Percentiles rank a stretch among this genome's conserved stretches.
These are phyloP conservation scores for Apteryx mantelli DNA, from an alignment of 2,113 vertebrate species.

Conservation along the genomic window DNA sequence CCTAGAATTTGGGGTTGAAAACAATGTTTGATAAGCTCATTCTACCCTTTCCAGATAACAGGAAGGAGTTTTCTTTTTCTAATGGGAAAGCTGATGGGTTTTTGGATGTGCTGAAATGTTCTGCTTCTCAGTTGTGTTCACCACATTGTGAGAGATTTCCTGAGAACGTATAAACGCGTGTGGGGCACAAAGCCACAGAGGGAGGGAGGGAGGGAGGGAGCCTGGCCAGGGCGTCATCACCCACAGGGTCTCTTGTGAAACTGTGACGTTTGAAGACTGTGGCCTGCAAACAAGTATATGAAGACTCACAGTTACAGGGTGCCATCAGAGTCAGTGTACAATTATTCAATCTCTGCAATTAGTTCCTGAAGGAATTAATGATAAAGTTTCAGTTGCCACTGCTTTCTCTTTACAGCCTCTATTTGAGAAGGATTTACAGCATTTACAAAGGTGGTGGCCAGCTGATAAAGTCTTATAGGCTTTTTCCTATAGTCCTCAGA, in stretches of 20 bases:
- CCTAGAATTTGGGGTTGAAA: background rate
- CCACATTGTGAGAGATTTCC: accelerated
- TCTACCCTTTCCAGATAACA: background rate
- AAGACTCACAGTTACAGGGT: accelerated
- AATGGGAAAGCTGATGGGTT: background rate
- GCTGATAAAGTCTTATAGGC: background rate
- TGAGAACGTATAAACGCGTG: accelerated
- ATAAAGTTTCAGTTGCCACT: background rate
- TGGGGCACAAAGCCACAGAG: background rate
- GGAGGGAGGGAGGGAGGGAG: background rate
- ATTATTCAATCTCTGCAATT: background rate
- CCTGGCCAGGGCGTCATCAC: background rate
- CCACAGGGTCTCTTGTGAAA: background rate
- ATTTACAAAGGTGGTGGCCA: background rate
- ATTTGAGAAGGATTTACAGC: background rate
- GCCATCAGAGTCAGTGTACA: background rate
- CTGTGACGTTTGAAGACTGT: background rate
- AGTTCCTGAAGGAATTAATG: background rate
- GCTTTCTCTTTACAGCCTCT: background rate
- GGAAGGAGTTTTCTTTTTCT: background rate
- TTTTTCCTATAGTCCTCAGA: background rate
- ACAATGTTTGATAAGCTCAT: background rate
- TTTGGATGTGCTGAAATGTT: background rate
- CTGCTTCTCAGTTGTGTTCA: background rate
- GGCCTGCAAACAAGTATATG: background rate